A percentile compares a stretch with the other conserved stretches of the same genome.
Evolutionary conservation across 30 jellyfish, hydroid and myxozoan genomes (phyloP).

Genomic region (Hydra vulgaris): DNA sequence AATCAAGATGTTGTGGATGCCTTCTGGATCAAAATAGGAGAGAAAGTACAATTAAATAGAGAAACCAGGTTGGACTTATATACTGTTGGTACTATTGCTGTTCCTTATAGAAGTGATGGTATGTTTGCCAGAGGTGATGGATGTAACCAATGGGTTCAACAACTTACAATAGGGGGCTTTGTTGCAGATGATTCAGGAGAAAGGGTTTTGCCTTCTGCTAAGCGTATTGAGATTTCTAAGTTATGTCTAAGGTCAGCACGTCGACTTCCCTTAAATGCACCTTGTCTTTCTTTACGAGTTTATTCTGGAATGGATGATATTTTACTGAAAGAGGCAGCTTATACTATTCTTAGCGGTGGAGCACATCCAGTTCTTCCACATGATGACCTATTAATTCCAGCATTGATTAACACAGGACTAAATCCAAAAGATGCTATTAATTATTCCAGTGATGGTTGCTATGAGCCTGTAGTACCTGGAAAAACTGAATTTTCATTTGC

Average conservation of each 20-base stretch:
- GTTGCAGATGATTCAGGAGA: not conserved
- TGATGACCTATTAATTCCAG: slow-evolving; percentile 25
- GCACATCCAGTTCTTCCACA: slow-evolving; percentile 23
- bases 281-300: slow-evolving; percentile 23
- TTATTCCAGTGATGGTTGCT: slow-evolving; percentile 21
- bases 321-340: slow-evolving; percentile 18
- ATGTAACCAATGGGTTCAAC: slow-evolving; percentile 34
- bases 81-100: slow-evolving; percentile 27
- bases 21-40: slow-evolving; percentile 25
- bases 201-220: not conserved
- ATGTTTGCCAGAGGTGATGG: slow-evolving; percentile 25
- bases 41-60: slow-evolving; percentile 7
- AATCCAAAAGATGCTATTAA: slow-evolving; percentile 7
- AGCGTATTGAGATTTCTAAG: slow-evolving; percentile 8
- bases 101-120: slow-evolving; percentile 26
- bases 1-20: slow-evolving; percentile 26
- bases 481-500: slow-evolving; percentile 22
- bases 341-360: slow-evolving; percentile 22
- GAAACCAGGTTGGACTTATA: slow-evolving; percentile 19
- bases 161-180: slow-evolving; percentile 17
- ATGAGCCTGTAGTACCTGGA: slow-evolving; percentile 32
- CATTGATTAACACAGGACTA: slow-evolving; percentile 3
- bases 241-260: slow-evolving; percentile 23
- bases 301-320: slow-evolving; percentile 7
- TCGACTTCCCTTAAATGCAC: slow-evolving; percentile 25